Evolutionary conservation across 2,888 invertebrate genomes (phyloP), one percentile per base, ranked within the genome.

Genomic region (Pheosia tremula): DNA sequence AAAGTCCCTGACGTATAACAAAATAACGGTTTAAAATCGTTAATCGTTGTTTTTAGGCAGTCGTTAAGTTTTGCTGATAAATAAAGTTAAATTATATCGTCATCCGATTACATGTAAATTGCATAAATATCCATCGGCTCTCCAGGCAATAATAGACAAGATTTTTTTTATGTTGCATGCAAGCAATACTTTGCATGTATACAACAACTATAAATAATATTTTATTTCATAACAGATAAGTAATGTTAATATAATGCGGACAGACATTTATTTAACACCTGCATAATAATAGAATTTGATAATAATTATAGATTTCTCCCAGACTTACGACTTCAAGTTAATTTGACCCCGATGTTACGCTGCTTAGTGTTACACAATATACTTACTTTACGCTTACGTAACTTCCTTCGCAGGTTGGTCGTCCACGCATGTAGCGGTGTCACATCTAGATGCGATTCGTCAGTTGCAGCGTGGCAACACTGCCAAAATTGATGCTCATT

Each of bases 401-500:
- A 56, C 61, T 55, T 45, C 0, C 47, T 57, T 83, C 85, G 11
- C 80, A 93, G 92, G 85, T 59, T 90, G 88, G 82, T 78, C 84
- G 0, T 79, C 89, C 0, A 79, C 84, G 4, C 86, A 89, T 67
- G 82, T 91, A 36, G 91, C 91, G 11, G 83, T 87, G 75, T 93
- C 92, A 37, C 87, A 90, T 24, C 86, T 89, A 69, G 92, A 93
- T 60, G 93, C 93, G 3, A 87, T 93, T 37, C 85, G 85, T 60
- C 89, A 89, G 62, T 76, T 92, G 57, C 85, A 81, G 65, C 57
- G 61, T 5, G 63, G 62, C 3, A 62, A 61, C 37, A 64, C 60
- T 47, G 58, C 64, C 1, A 69, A 69, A 59, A 9, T 57, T 7
- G 54, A 60, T n/a, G 55, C 56, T 24, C 43, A 24, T 6, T 9